phyloP scores from a whole-genome alignment of 2,888 invertebrate species.

The Dioctria linearis region DNA sequence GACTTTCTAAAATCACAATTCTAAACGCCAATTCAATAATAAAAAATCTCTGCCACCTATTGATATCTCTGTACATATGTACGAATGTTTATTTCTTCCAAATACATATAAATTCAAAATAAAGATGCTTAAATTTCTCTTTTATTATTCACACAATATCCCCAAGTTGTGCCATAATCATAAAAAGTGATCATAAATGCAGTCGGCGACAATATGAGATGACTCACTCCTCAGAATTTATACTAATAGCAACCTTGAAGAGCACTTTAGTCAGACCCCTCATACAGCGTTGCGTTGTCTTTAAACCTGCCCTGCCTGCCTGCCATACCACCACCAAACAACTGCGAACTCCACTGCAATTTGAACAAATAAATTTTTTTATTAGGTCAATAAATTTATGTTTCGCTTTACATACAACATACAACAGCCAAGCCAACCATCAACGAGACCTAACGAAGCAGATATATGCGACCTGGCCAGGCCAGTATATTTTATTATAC shows the following conservation, averaged over 20 bases:
- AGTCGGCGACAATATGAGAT: slow-evolving; percentile 19
- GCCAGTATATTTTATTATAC: not conserved
- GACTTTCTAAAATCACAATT: no score
- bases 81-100: no score
- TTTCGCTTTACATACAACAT: slow-evolving; percentile 11
- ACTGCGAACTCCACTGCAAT: slow-evolving; percentile 16
- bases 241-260: slow-evolving; percentile 46
- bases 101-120: no score
- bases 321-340: not conserved
- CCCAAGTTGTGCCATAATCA: slow-evolving; percentile 12
- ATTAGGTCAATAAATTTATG: slow-evolving; percentile 48
- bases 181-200: slow-evolving; percentile 37
- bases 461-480: slow-evolving; percentile 6
- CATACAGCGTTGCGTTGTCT: not conserved
- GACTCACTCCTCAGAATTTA: slow-evolving; percentile 42
- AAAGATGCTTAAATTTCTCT: no score
- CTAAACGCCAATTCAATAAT: no score
- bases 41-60: no score
- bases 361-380: slow-evolving; percentile 37
- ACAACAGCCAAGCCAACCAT: slow-evolving; percentile 21
- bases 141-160: not conserved
- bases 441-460: slow-evolving; percentile 1
- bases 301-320: not conserved
- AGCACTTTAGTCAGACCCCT: slow-evolving; percentile 25
- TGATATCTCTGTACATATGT: no score